Percentiles rank a stretch among this genome's conserved stretches.
These are phyloP conservation scores for Pollenia amentaria DNA, from an alignment of 2,888 invertebrate genomes.

Conservation along the genomic window DNA sequence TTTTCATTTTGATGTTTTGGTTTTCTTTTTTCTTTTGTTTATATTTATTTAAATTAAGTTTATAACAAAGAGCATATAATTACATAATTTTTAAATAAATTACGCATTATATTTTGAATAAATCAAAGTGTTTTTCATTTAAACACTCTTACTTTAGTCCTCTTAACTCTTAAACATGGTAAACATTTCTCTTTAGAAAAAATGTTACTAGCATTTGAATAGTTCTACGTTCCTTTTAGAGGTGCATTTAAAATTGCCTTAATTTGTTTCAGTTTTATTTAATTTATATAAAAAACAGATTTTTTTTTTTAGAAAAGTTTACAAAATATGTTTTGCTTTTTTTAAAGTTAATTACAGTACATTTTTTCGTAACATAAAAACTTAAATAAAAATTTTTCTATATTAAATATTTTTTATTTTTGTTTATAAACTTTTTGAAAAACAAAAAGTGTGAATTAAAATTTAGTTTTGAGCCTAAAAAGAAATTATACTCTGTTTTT, in stretches of 20 bases:
- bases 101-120: constrained; percentile 58
- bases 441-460: constrained; percentile 60
- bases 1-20: constrained; percentile 65
- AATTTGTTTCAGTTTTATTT: constrained; percentile 61
- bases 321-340: constrained; percentile 69
- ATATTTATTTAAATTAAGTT: constrained; percentile 66
- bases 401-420: constrained; percentile 52
- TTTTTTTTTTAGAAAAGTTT: constrained; percentile 64
- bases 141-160: constrained; percentile 28
- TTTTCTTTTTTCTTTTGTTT: constrained; percentile 62
- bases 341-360: constrained; percentile 73
- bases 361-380: constrained; percentile 66
- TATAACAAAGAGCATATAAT: constrained; percentile 68
- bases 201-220: constrained; percentile 53
- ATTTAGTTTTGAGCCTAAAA: constrained; percentile 71
- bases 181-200: constrained; percentile 42
- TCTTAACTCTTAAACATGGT: constrained; percentile 45
- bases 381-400: constrained; percentile 66
- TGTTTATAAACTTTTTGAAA: constrained; percentile 60
- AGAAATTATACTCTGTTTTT: constrained; percentile 56
- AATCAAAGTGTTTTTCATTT: constrained; percentile 13
- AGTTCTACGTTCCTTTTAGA: constrained; percentile 1
- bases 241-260: constrained; percentile 57
- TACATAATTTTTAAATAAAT: constrained; percentile 64
- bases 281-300: constrained; percentile 66